Evolutionary conservation across 1,140 invertebrate genomes (phyloP).

Genomic region (Zaprionus taronus): DNA sequence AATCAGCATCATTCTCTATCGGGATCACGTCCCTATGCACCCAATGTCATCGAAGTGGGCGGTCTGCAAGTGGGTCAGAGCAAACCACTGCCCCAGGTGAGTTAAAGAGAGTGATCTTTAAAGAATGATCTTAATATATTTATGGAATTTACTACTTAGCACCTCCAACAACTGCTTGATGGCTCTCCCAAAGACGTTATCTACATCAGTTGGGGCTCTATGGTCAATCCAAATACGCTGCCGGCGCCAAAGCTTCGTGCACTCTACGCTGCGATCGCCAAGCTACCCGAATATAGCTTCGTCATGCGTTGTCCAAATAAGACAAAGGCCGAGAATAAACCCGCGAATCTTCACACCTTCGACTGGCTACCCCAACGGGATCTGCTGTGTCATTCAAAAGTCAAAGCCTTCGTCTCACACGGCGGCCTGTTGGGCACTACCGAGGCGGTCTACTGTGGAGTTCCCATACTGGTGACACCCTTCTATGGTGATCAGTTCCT

Average conservation of each 20-base stretch:
- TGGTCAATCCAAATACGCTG: conserved; percentile 87
- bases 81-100: conserved; percentile 85
- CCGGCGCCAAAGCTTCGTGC: conserved; percentile 85
- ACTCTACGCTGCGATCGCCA: conserved; percentile 86
- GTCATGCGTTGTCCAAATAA: conserved; percentile 90
- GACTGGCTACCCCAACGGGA: conserved; percentile 90
- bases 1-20: conserved; percentile 87
- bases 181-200: conserved; percentile 65
- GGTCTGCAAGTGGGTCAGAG: conserved; percentile 85
- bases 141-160: conserved; percentile 16
- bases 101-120: conserved; percentile 23
- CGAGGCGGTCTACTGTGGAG: conserved; percentile 90
- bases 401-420: conserved; percentile 89
- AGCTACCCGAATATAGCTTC: conserved; percentile 84
- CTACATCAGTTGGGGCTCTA: conserved; percentile 83
- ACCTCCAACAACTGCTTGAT: conserved; percentile 75
- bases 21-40: conserved; percentile 84
- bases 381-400: conserved; percentile 89
- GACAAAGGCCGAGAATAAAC: conserved; percentile 84
- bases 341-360: conserved; percentile 87
- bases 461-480: conserved; percentile 90
- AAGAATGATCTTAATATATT: neutral
- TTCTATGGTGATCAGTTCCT: conserved; percentile 89
- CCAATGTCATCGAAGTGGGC: conserved; percentile 87
- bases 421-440: conserved; percentile 89